Evolutionary conservation across 2,797 vertebrate species (phyloP).

Genomic region (Poeciliopsis turneri): DNA sequence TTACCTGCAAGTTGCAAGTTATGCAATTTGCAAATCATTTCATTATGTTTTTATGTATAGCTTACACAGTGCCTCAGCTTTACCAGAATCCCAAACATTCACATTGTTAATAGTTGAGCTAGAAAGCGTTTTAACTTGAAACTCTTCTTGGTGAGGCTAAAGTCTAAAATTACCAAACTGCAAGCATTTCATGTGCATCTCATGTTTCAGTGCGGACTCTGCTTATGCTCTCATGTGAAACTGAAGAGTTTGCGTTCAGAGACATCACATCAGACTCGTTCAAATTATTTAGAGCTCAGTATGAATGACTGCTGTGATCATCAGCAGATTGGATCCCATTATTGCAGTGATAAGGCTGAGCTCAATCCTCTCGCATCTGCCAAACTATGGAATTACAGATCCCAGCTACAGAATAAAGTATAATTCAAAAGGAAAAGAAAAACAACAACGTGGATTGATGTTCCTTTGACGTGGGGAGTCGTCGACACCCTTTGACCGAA

Average conservation of each 20-base stretch:
- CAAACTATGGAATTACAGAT: not conserved
- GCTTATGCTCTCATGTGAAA: not conserved
- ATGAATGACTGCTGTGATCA: not conserved
- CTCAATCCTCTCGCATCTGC: slow-evolving; percentile 11
- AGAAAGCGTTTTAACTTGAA: slow-evolving; percentile 9
- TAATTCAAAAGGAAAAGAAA: not conserved
- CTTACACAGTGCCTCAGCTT: not conserved
- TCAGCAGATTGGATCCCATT: not conserved
- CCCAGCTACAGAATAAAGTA: not conserved
- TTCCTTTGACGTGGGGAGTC: not conserved
- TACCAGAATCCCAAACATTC: not conserved
- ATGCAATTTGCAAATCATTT: not conserved
- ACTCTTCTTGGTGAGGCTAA: not conserved
- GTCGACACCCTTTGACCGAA: slow-evolving; percentile 24
- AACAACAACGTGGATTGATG: not conserved
- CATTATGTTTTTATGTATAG: not conserved
- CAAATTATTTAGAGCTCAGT: not conserved
- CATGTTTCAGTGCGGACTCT: not conserved
- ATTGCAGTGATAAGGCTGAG: not conserved
- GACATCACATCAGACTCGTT: not conserved
- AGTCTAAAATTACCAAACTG: not conserved
- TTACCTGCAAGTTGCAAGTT: not conserved
- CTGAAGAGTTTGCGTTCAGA: not conserved
- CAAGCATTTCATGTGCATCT: not conserved
- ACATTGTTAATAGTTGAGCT: not conserved